A percentile compares a stretch with the other conserved stretches of the same genome.
phyloP scores from a whole-genome alignment of 2,113 vertebrate species.

The Scortum barcoo region DNA sequence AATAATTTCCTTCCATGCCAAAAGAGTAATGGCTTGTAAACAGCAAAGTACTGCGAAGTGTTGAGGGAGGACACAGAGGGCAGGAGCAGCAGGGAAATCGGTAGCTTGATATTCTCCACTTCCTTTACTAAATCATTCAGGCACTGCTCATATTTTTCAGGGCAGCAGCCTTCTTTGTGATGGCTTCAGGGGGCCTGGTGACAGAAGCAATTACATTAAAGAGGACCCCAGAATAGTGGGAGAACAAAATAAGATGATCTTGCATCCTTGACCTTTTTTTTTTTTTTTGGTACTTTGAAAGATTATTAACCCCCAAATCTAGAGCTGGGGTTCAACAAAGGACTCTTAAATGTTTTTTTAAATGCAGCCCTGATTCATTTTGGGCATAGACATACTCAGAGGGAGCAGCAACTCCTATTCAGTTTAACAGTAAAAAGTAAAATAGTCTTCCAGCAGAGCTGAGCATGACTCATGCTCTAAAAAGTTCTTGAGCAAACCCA shows the following conservation, averaged over 20 bases:
- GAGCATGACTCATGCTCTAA: neutral
- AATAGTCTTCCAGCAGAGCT: neutral
- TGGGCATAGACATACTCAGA: no score
- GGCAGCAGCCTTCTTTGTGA: conserved; percentile 49
- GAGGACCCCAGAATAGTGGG: conserved; percentile 40
- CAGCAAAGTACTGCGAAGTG: conserved; percentile 32
- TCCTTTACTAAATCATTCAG: conserved; percentile 67
- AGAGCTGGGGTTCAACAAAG: neutral
- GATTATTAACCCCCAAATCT: conserved; percentile 15
- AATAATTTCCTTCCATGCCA: neutral
- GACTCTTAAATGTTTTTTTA: no score
- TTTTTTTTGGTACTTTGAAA: conserved; percentile 20
- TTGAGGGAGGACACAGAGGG: conserved; percentile 49
- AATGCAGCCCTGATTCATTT: no score
- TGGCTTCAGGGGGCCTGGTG: conserved; percentile 59
- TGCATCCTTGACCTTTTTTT: conserved; percentile 47
- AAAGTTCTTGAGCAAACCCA: conserved; percentile 4
- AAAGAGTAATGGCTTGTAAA: conserved; percentile 55
- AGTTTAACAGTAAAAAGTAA: neutral
- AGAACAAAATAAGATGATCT: conserved; percentile 45
- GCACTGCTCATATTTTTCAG: conserved; percentile 58
- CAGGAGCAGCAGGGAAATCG: conserved; percentile 50
- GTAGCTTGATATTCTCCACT: conserved; percentile 50
- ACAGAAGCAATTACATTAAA: conserved; percentile 70
- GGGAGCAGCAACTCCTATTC: no score